Base-by-base conservation (phyloP, 2,888 invertebrate genomes). In the Ctenicera cuprea region DNA sequence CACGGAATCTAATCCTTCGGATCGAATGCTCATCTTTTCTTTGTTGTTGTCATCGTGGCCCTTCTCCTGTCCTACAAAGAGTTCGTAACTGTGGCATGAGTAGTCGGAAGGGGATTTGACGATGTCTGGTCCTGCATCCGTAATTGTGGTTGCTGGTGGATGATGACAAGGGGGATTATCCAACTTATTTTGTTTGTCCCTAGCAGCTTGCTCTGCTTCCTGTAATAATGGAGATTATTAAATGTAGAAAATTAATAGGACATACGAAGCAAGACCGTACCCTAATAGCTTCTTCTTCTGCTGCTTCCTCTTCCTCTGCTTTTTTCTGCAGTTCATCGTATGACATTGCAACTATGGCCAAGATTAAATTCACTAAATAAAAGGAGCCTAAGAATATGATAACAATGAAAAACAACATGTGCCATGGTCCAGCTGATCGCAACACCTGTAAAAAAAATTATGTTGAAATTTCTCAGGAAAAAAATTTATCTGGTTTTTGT, bases 281-380 rank as follows among this genome's bases (percentile, higher is more conserved):
- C 90, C 94, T 92, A 83, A 96, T 92, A 72, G 96, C 96, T 89
- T 97, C 96, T 87, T 97, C 97, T 88, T 98, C 97, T 52, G 96
- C 97, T 77, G 95, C 95, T 87, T 97, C 97, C 86, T 97, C 97
- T 88, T 97, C 97, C 88, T 96, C 96, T 68, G 97, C 98, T 89
- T 97, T 97, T 91, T 97, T 97, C 89, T 98, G 97, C 88, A 98
- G 91, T 89, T 99, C 98, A 88, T 98, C 98, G 89, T 99, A 99
- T 66, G 97, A 97, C 98, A 98, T 98, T 84, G 98, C 98, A 89
- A 98, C 98, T 89, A 99, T 98, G 88, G 98, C 98, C 91, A 99
- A 94, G 89, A 98, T 99, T 91, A 99, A 93, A 90, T 99, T 99
- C 86, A 99, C 97, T 86, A 99, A 94, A 90, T 98, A 99, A 91